Base-by-base conservation (phyloP, 2,888 invertebrate species). In the Mamestra brassicae region DNA sequence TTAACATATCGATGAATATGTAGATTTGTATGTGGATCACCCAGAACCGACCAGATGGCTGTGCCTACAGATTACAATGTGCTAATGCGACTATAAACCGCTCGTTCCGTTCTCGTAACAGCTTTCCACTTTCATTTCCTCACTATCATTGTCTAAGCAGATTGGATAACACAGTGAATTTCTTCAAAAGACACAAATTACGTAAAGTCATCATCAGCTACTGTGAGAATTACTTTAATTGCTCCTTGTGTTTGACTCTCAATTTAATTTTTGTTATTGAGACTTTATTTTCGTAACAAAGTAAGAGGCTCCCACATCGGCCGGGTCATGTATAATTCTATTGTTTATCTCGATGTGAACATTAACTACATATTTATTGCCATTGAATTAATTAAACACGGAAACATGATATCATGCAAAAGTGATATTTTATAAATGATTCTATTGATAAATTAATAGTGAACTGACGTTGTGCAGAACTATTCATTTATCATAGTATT, bases 121-220 rank as follows among this genome's bases (percentile, higher is more conserved):
- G 91, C 94, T 95, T 95, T 95, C 94, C 93, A 95, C 95, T 96
- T 96, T 96, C 95, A 91, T 95, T 96, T 94, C 93, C 94, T 93
- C 93, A 92, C 91, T 92, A 93, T 94, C 95, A 96, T 96, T 96
- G 96, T 96, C 93, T 95, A 94, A 92, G 91, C 88, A 88, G 92
- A 94, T 96, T 96, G 95, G 93, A 95, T 96, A 96, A 96, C 94
- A 92, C 90, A 85, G 92, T 87, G 91, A 94, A 95, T 94, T 94
- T 94, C 94, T 94, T 93, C 92, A 90, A 90, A 93, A 93, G 89
- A 89, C 85, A 89, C 88, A 88, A 89, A 91, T 96, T 95, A 95
- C 93, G 93, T 95, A 95, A 95, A 94, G 81, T 89, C 89, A 70
- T 87, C 84, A 89, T 90, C 90, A 87, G 88, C 86, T 84, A 87